Conservation (phyloP, 2,797 vertebrate genomes). For the Sphaeramia orbicularis region DNA sequence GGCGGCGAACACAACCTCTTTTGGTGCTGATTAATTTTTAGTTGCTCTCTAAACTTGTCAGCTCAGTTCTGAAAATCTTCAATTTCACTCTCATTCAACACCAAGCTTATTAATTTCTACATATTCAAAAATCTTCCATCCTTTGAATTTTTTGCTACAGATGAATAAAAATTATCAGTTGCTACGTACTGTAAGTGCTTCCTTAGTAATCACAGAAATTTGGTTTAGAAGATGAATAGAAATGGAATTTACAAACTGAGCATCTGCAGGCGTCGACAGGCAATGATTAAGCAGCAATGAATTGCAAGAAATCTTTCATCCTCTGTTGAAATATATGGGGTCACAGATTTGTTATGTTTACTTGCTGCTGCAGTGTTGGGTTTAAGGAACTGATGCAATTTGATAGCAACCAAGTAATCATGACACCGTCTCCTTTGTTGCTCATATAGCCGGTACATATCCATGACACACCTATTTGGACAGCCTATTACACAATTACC, state of each 20-base stretch:
- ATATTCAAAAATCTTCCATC: not conserved
- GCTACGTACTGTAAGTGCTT: not conserved
- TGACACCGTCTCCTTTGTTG: slow-evolving; percentile 22
- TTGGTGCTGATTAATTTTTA: not conserved
- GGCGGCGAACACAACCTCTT: not conserved
- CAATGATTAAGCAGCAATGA: slow-evolving; percentile 2
- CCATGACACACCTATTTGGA: not conserved
- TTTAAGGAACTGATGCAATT: slow-evolving; percentile 47
- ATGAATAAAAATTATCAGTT: slow-evolving; percentile 24
- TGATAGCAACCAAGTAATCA: slow-evolving; percentile 32
- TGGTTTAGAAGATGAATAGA: slow-evolving; percentile 1
- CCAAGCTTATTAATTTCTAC: slow-evolving; percentile 5
- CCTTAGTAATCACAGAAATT: slow-evolving; percentile 10
- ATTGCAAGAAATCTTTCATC: slow-evolving; percentile 28
- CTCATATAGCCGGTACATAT: slow-evolving; percentile 4
- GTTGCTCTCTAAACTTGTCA: slow-evolving; percentile 1
- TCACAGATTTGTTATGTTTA: slow-evolving; percentile 39
- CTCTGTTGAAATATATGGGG: slow-evolving; percentile 5
- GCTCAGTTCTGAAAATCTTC: slow-evolving; percentile 8
- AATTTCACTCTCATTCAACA: not conserved
- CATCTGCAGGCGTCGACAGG: not conserved
- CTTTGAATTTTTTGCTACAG: slow-evolving; percentile 25
- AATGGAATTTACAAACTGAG: slow-evolving; percentile 8
- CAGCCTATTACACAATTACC: not conserved
- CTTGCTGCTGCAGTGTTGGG: slow-evolving; percentile 11